Percentiles rank a stretch among this genome's conserved stretches.
phyloP scores from a whole-genome alignment of 2,888 invertebrate genomes.

The Microchrysa polita region DNA sequence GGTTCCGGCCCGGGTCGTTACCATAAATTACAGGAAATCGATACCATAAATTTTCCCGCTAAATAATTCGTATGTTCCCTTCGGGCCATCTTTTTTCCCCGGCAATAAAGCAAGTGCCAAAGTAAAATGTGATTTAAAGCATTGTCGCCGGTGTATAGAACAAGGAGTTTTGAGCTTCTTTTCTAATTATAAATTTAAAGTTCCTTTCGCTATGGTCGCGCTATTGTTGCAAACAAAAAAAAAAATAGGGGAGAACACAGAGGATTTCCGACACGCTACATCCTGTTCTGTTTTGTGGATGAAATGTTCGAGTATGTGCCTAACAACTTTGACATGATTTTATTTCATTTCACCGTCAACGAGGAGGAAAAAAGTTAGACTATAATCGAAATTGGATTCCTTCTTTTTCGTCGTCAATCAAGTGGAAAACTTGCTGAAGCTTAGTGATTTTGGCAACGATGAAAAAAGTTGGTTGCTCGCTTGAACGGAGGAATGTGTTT shows the following conservation, averaged over 20 bases:
- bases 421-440: conserved; percentile 45
- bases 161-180: background rate
- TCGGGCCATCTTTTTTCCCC: background rate
- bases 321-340: conserved; percentile 44
- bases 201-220: background rate
- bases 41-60: conserved; percentile 29
- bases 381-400: conserved; percentile 49
- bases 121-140: conserved; percentile 11
- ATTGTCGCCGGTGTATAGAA: background rate
- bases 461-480: conserved; percentile 33
- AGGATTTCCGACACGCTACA: conserved; percentile 18
- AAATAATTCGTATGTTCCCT: conserved; percentile 26
- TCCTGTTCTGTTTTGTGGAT: background rate
- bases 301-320: background rate
- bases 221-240: background rate
- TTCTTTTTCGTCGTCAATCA: conserved; percentile 44
- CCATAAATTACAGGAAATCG: conserved; percentile 37
- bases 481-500: background rate
- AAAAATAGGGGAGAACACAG: background rate
- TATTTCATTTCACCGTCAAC: conserved; percentile 45
- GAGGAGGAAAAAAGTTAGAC: conserved; percentile 44
- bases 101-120: conserved; percentile 7
- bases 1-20: conserved; percentile 16
- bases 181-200: conserved; percentile 12
- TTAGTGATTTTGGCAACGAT: conserved; percentile 26